These are phyloP conservation scores for Phyto melanocephala DNA, from an alignment of 2,888 invertebrate genomes.

Conservation along the genomic window DNA sequence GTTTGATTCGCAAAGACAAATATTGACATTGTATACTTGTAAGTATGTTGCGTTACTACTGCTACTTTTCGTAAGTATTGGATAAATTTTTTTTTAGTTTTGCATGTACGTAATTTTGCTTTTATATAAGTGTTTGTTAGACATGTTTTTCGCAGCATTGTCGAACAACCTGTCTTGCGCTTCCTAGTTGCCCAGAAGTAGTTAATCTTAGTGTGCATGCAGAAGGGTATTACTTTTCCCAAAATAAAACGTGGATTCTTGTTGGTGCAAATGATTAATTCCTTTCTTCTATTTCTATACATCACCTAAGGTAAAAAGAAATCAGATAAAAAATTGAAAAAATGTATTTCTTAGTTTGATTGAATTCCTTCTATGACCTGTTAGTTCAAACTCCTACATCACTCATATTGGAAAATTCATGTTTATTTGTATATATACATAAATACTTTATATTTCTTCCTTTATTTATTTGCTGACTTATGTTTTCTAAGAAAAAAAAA, in stretches of 20 bases:
- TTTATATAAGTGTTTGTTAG: neutral
- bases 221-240: too few species aligned
- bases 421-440: neutral
- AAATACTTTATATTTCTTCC: too few species aligned
- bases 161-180: slow-evolving; percentile 67
- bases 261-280: neutral
- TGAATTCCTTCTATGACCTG: slow-evolving; percentile 5
- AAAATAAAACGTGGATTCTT: too few species aligned
- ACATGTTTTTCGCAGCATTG: slow-evolving; percentile 66
- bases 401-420: slow-evolving; percentile 2
- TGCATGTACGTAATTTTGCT: neutral
- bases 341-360: too few species aligned
- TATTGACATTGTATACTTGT: slow-evolving; percentile 35
- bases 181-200: too few species aligned
- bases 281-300: neutral
- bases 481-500: neutral
- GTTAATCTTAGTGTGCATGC: too few species aligned
- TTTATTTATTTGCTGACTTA: neutral
- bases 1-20: slow-evolving; percentile 39
- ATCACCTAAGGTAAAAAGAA: too few species aligned
- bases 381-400: neutral
- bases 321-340: too few species aligned
- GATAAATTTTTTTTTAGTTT: neutral
- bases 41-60: neutral
- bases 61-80: neutral